These are phyloP conservation scores for Melanostoma scalare DNA, from an alignment of 2,888 invertebrate species.

Conservation along the genomic window DNA sequence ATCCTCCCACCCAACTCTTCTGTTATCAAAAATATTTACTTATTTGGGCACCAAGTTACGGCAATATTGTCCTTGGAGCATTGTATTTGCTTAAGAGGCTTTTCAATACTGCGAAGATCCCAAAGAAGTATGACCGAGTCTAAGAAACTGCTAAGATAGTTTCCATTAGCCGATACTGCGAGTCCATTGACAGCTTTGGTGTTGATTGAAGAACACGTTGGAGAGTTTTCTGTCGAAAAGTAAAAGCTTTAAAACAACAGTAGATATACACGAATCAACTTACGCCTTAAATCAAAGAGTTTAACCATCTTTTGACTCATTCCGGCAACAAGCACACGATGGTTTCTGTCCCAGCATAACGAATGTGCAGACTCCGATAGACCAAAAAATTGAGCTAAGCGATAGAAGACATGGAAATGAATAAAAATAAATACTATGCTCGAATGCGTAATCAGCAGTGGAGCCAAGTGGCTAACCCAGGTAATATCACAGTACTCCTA, in stretches of 20 bases:
- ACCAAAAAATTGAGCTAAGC: slow-evolving; percentile 86
- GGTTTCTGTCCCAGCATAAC: slow-evolving; percentile 91
- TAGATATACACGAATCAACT: slow-evolving; percentile 62
- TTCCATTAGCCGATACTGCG: slow-evolving; percentile 89
- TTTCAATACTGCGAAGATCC: slow-evolving; percentile 94
- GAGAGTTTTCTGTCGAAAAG: slow-evolving; percentile 84
- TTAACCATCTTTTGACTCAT: slow-evolving; percentile 94
- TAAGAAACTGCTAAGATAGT: slow-evolving; percentile 91
- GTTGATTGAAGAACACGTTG: slow-evolving; percentile 83
- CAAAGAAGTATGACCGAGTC: slow-evolving; percentile 92
- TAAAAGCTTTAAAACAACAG: slow-evolving; percentile 5
- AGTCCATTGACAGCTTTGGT: slow-evolving; percentile 93
- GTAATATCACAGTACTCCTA: too few species aligned
- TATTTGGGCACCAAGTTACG: slow-evolving; percentile 94
- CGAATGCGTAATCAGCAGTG: too few species aligned
- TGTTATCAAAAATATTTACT: slow-evolving; percentile 79
- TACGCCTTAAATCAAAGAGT: slow-evolving; percentile 94
- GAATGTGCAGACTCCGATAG: slow-evolving; percentile 92
- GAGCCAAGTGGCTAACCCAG: too few species aligned
- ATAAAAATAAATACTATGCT: too few species aligned
- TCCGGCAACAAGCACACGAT: slow-evolving; percentile 91
- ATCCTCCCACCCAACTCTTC: too few species aligned
- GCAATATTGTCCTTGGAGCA: slow-evolving; percentile 85
- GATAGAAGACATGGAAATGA: background rate
- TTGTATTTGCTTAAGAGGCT: slow-evolving; percentile 89